Evolutionary conservation across 2,113 vertebrate species (phyloP).

Genomic region (Nothoprocta pentlandii): DNA sequence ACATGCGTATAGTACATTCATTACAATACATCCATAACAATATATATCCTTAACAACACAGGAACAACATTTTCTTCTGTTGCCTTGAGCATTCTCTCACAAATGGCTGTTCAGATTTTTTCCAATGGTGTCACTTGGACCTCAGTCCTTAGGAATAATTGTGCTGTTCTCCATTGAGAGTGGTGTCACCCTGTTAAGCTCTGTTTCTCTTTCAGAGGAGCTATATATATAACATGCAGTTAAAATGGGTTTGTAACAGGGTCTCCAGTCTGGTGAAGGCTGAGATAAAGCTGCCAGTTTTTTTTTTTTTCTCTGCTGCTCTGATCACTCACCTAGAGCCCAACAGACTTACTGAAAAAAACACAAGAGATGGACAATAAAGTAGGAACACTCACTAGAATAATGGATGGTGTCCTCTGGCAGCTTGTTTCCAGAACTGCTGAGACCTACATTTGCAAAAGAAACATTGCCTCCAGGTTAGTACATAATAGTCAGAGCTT

Average conservation of each 20-base stretch:
- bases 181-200: background rate
- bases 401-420: constrained; percentile 20
- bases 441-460: constrained; percentile 18
- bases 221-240: constrained; percentile 10
- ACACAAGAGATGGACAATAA: background rate
- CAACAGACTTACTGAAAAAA: background rate
- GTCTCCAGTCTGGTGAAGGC: background rate
- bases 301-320: background rate
- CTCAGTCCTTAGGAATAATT: background rate
- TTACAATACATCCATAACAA: background rate
- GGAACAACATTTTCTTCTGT: background rate
- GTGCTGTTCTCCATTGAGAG: background rate
- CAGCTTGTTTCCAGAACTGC: background rate
- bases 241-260: background rate
- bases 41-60: background rate
- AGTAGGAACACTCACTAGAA: constrained; percentile 75
- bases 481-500: background rate
- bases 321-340: background rate
- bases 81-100: background rate
- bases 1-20: background rate
- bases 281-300: background rate
- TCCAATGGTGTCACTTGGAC: background rate
- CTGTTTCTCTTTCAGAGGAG: background rate
- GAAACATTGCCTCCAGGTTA: constrained; percentile 1
- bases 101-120: background rate